Percentiles rank a stretch among this genome's conserved stretches.
Conservation (phyloP, 2,113 vertebrate species). For the Coptodon rendalli region DNA sequence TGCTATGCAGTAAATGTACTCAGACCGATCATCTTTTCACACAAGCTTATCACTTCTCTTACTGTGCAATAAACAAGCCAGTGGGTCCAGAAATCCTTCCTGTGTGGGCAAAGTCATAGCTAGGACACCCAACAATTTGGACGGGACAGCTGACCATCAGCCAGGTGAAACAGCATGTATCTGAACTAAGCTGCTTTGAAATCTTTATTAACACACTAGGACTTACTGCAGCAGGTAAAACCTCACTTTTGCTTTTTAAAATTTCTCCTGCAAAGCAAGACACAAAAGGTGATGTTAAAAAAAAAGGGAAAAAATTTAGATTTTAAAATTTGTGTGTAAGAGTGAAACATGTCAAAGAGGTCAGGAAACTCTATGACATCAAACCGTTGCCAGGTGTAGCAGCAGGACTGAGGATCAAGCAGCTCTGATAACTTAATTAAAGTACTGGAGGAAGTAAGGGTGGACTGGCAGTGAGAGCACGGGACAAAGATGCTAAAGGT, state of each 20-base stretch:
- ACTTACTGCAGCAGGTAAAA: background rate
- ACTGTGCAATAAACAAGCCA: constrained; percentile 19
- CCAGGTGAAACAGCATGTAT: constrained; percentile 26
- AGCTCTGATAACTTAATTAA: constrained; percentile 5
- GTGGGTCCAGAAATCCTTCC: constrained; percentile 18
- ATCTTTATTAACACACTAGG: background rate
- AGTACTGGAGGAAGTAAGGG: background rate
- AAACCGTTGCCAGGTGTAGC: background rate
- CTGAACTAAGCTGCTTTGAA: background rate
- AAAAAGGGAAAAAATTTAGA: background rate
- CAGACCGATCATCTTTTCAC: constrained; percentile 24
- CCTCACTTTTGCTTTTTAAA: background rate
- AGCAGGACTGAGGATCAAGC: background rate
- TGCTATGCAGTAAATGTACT: background rate
- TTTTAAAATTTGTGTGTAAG: background rate
- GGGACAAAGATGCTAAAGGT: background rate
- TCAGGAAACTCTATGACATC: background rate
- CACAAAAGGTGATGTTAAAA: background rate
- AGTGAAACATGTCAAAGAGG: background rate
- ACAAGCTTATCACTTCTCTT: constrained; percentile 18
- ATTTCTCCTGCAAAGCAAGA: background rate
- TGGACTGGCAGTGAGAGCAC: background rate
- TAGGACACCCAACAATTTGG: constrained; percentile 39
- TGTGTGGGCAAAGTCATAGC: constrained; percentile 58
- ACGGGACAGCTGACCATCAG: background rate